A percentile compares a stretch with the other conserved stretches of the same genome.
phyloP scores from a whole-genome alignment of 2,797 vertebrate species.

The Esox masquinongy region DNA sequence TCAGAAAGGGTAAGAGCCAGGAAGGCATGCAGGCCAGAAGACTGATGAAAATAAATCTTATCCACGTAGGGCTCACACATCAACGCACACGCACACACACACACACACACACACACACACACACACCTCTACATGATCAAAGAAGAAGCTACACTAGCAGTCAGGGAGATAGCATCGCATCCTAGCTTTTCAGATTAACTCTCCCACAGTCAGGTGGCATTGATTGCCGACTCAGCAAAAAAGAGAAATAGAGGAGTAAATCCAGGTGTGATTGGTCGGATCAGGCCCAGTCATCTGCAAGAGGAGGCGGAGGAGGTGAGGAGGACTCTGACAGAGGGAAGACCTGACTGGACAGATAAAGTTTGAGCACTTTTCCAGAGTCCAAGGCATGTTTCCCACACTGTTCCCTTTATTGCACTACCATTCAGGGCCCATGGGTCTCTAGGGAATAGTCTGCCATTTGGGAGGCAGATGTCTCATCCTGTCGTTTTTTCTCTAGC shows the following conservation, averaged over 20 bases:
- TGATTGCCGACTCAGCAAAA: constrained; percentile 5
- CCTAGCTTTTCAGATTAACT: background rate
- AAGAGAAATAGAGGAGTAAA: background rate
- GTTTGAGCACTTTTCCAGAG: background rate
- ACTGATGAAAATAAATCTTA: too few species aligned
- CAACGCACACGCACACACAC: background rate
- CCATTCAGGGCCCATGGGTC: too few species aligned
- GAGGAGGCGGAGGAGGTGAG: background rate
- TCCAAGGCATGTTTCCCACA: background rate
- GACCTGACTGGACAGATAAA: background rate
- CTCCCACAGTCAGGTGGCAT: background rate
- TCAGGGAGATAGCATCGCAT: background rate
- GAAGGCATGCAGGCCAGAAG: too few species aligned
- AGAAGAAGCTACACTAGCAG: background rate
- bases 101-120: background rate
- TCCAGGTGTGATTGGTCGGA: background rate
- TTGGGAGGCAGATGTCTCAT: too few species aligned
- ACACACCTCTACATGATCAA: background rate
- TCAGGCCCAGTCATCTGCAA: background rate
- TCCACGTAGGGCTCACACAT: background rate
- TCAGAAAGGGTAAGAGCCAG: too few species aligned
- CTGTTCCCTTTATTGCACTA: background rate
- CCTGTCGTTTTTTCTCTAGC: too few species aligned
- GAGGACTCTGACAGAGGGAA: background rate
- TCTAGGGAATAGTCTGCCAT: too few species aligned